Evolutionary conservation across 2,888 invertebrate species (phyloP), one percentile per base, ranked within the genome.

Genomic region (Leptopterna dolabrata): DNA sequence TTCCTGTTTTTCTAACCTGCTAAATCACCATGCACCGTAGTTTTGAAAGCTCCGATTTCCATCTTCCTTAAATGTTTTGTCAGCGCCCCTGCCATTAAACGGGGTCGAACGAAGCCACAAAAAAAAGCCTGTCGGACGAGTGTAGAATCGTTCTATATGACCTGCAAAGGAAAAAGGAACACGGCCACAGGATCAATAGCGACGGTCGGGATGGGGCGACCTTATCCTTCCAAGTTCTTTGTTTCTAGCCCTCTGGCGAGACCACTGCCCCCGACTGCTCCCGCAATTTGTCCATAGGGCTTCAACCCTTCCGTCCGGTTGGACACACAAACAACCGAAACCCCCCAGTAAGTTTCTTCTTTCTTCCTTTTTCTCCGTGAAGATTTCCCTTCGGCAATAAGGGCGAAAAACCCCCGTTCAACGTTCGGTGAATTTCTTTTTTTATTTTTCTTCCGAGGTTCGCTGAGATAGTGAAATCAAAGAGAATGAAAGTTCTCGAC

Each of bases 301-400:
- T 45, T 43, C 78, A 78, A 19, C 45, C 78, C 45, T 78, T 45
- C 43, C 78, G 45, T 45, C 78, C 78, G 78, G 78, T 45, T 78
- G 78, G 78, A 78, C 78, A 43, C 78, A 78, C 78, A 78, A 78
- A 78, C 78, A 78, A 78, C 78, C 63, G 24, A 63, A 63, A 63
- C 19, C 63, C 55, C 63, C 63, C 19, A 24, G 51, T 51, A n/a
- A 11, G 19, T 27, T 27, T 11, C 45, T 78, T 78, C 43, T 45
- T 45, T 43, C 45, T 78, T 45, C 19, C 27, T 78, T 78, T 45
- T 78, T 78, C 27, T 45, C 14, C 45, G 19, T 45, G 14, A 27
- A 27, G 19, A 24, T 78, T 78, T 78, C 41, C 41, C n/a, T 27
- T 24, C 24, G 43, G 78, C 78, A 78, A 78, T 78, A 78, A 78